Evolutionary conservation across 2,113 vertebrate species (phyloP), one percentile per base, ranked within the genome.

Genomic region (Protobothrops flavoviridis): DNA sequence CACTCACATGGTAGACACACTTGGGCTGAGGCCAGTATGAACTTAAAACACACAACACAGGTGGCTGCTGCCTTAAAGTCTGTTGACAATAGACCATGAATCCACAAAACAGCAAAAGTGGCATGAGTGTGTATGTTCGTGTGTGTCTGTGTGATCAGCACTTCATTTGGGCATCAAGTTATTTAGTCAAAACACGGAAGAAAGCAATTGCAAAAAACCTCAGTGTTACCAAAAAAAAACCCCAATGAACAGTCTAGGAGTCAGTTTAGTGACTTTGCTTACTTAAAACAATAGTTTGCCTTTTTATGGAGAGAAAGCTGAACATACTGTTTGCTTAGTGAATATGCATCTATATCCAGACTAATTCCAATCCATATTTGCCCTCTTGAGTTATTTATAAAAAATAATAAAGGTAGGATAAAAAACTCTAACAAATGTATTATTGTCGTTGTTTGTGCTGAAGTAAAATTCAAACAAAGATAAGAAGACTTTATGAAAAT

Each of bases 31-130:
- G 96, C 97, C 96, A 97, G 96, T 96, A 94, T 24, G 93, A 96
- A 97, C 95, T 97, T 97, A 94, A 97, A 98, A 97, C 96, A 97
- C 96, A 97, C 97, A 97, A 96, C 92, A 95, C 97, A 96, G 92
- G 96, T 96, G 96, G 94, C 91, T 96, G 92, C 94, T 5, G 56
- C 96, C 93, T 96, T 96, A 94, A 97, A 95, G 92, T 93, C 26
- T 88, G 93, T 94, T 97, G 97, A 97, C 96, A 94, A 90, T 93
- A 93, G 93, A 96, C 95, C 96, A 97, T 95, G 90, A 94, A 93
- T 95, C 97, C 96, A 96, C 21, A 1, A 64, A 0, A 0, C 91
- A 94, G 95, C 93, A 93, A 50, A n/a, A 97, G 95, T 97, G 94
- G 94, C 95, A 15, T 56, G 55, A 1, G 55, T 56, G 55, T 56